These are phyloP conservation scores for Onthophagus taurus DNA, from an alignment of 1,140 invertebrate genomes.

Conservation along the genomic window DNA sequence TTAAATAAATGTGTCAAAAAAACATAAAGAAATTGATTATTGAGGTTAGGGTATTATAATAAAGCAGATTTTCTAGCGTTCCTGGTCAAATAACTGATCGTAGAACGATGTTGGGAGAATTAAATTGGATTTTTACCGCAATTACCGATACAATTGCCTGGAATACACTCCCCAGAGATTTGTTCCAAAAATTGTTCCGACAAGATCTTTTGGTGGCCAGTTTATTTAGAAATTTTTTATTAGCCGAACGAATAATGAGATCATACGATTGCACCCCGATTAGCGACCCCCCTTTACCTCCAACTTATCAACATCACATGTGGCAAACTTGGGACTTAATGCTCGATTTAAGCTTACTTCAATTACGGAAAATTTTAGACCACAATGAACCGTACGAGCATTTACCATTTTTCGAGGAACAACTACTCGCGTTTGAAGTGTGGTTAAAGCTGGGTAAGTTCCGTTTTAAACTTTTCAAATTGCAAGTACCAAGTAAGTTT, in stretches of 20 bases:
- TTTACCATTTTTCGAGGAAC: slow-evolving; percentile 94
- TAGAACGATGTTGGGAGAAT: slow-evolving; percentile 93
- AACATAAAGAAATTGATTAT: no score
- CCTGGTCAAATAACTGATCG: slow-evolving; percentile 92
- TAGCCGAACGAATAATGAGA: slow-evolving; percentile 92
- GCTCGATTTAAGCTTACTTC: slow-evolving; percentile 84
- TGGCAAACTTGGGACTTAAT: slow-evolving; percentile 98
- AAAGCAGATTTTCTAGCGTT: slow-evolving; percentile 51
- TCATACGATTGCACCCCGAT: slow-evolving; percentile 95
- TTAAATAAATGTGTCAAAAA: no score
- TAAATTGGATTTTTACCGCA: slow-evolving; percentile 99
- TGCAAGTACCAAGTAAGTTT: background rate
- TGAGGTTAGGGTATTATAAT: no score
- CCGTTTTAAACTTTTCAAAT: background rate
- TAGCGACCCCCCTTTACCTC: slow-evolving; percentile 80
- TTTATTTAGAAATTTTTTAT: slow-evolving; percentile 92
- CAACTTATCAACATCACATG: slow-evolving; percentile 83
- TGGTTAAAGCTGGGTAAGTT: slow-evolving; percentile 74
- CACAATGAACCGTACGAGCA: slow-evolving; percentile 58
- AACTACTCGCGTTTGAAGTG: slow-evolving; percentile 96
- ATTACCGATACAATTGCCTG: slow-evolving; percentile 99
- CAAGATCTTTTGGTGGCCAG: slow-evolving; percentile 97
- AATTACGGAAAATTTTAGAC: slow-evolving; percentile 70
- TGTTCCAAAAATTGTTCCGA: slow-evolving; percentile 94
- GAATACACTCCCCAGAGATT: slow-evolving; percentile 87